These are phyloP conservation scores for Mycteria americana DNA, from an alignment of 2,797 vertebrate species.

Conservation along the genomic window DNA sequence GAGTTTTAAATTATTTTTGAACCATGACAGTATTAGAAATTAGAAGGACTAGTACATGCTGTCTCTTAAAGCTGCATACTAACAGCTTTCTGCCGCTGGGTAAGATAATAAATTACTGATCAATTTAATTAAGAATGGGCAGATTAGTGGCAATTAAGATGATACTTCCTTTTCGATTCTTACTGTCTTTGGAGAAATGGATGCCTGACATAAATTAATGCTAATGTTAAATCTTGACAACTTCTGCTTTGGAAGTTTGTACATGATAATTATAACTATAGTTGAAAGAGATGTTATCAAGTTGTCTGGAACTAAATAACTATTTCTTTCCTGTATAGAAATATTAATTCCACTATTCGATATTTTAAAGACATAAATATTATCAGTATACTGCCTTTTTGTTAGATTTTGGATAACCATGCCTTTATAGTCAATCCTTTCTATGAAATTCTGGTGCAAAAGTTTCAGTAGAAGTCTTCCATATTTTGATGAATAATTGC, in stretches of 20 bases:
- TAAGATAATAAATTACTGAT: conserved; percentile 71
- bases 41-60: not conserved
- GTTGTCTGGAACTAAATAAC: conserved; percentile 69
- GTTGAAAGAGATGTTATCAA: conserved; percentile 72
- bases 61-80: conserved; percentile 25
- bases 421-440: conserved; percentile 40
- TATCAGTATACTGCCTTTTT: conserved; percentile 44
- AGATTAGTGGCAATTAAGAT: conserved; percentile 75
- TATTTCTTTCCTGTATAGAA: conserved; percentile 62
- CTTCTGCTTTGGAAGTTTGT: conserved; percentile 70
- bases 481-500: conserved; percentile 50
- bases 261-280: conserved; percentile 72
- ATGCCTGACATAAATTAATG: conserved; percentile 76
- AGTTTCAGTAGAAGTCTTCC: conserved; percentile 32
- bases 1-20: conserved; percentile 30
- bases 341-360: conserved; percentile 63
- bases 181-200: conserved; percentile 72
- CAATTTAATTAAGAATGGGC: conserved; percentile 73
- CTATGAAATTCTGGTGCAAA: conserved; percentile 38
- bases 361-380: conserved; percentile 66
- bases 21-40: conserved; percentile 10
- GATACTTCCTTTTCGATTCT: conserved; percentile 64
- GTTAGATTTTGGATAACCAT: conserved; percentile 29
- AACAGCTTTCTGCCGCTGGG: conserved; percentile 36
- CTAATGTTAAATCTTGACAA: conserved; percentile 75